These are phyloP conservation scores for Cydia strobilella DNA, from an alignment of 1,140 invertebrate genomes.

Conservation along the genomic window DNA sequence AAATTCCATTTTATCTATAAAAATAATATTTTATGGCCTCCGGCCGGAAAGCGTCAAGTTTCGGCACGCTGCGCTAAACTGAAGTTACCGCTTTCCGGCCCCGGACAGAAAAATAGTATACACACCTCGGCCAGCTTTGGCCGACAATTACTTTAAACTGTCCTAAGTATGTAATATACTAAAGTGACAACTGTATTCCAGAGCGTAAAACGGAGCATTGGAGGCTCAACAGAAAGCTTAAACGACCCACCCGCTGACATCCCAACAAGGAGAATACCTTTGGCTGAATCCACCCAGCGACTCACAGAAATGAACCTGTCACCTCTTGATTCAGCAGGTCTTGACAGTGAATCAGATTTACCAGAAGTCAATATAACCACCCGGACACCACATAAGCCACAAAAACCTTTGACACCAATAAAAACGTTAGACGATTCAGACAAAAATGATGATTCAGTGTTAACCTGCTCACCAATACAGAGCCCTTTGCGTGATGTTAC, in stretches of 20 bases:
- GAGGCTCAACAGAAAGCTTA: constrained; percentile 41
- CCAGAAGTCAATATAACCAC: background rate
- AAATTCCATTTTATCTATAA: too few species aligned
- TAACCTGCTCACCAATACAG: constrained; percentile 62
- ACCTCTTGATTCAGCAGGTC: background rate
- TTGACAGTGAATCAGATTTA: background rate
- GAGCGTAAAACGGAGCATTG: constrained; percentile 40
- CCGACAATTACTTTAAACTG: too few species aligned
- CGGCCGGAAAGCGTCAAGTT: too few species aligned
- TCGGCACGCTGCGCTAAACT: too few species aligned
- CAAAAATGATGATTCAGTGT: constrained; percentile 44
- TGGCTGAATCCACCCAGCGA: background rate
- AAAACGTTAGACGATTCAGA: constrained; percentile 35
- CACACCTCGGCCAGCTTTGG: too few species aligned
- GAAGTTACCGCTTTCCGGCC: too few species aligned
- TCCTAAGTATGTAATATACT: constrained; percentile 9
- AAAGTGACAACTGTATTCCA: constrained; percentile 32
- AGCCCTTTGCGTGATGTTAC: constrained; percentile 60
- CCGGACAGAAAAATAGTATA: too few species aligned
- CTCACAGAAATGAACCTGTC: background rate
- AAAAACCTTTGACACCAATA: constrained; percentile 36
- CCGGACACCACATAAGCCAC: background rate
- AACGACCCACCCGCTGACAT: constrained; percentile 40
- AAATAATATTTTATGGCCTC: too few species aligned
- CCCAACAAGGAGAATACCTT: background rate